Percentiles rank a stretch among this genome's conserved stretches.
Conservation (phyloP, 2,888 invertebrate species). For the Drosophila lacicola region DNA sequence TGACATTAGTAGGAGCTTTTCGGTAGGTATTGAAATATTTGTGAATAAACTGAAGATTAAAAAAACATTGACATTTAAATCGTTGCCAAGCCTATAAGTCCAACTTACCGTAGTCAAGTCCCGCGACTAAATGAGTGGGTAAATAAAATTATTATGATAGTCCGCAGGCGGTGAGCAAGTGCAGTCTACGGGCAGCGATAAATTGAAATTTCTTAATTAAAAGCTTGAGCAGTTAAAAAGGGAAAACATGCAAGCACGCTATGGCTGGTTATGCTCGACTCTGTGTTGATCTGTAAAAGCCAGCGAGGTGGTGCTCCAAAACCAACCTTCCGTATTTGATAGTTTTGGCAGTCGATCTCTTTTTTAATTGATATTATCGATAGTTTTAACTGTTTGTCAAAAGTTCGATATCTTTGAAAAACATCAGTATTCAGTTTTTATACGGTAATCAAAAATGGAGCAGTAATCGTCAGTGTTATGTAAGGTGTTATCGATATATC, state of each 20-base stretch:
- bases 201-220: constrained; percentile 77
- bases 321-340: not conserved
- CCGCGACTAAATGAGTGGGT: constrained; percentile 58
- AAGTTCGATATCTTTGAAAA: too few relatives aligned
- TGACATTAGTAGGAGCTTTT: constrained; percentile 1
- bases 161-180: constrained; percentile 37
- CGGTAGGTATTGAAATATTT: constrained; percentile 5
- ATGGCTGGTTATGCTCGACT: constrained; percentile 17
- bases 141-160: constrained; percentile 68
- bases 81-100: constrained; percentile 10
- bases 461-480: too few relatives aligned
- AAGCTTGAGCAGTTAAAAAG: constrained; percentile 59
- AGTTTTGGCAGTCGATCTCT: too few relatives aligned
- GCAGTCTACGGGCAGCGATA: constrained; percentile 57
- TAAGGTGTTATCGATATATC: not conserved
- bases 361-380: too few relatives aligned
- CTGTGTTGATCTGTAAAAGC: not conserved
- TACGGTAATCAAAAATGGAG: too few relatives aligned
- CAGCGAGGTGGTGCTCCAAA: not conserved
- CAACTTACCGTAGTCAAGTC: not conserved
- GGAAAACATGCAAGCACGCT: constrained; percentile 3
- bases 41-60: not conserved
- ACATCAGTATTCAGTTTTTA: too few relatives aligned
- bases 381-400: too few relatives aligned
- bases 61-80: constrained; percentile 26